These are phyloP conservation scores for Stenotaenia linearis DNA, from an alignment of 2,888 invertebrate species.

Conservation along the genomic window DNA sequence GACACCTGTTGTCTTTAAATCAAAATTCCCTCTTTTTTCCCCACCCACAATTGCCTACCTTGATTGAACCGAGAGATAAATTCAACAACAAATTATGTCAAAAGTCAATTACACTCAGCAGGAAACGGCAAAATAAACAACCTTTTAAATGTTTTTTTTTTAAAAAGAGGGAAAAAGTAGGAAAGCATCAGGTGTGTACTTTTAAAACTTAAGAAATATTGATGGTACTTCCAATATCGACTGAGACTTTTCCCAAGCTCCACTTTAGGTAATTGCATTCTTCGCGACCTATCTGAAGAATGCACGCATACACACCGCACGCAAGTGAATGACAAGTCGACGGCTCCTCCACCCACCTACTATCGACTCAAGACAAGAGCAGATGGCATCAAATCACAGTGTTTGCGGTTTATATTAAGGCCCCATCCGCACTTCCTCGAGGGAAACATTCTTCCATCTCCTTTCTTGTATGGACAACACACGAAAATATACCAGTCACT, in stretches of 20 bases:
- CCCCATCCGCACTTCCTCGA: constrained; percentile 16
- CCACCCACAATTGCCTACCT: constrained; percentile 6
- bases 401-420: constrained; percentile 18
- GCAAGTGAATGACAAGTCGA: constrained; percentile 10
- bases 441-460: background rate
- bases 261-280: constrained; percentile 21
- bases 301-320: background rate
- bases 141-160: background rate
- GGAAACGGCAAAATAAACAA: background rate
- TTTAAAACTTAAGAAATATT: background rate
- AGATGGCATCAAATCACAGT: constrained; percentile 11
- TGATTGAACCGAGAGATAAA: constrained; percentile 7
- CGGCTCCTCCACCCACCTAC: background rate
- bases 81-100: constrained; percentile 21
- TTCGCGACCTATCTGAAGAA: background rate
- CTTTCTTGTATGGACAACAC: background rate
- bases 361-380: constrained; percentile 20
- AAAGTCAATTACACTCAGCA: constrained; percentile 12
- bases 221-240: background rate
- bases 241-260: background rate
- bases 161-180: constrained; percentile 29
- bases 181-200: background rate
- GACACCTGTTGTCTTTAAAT: constrained; percentile 24
- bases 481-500: background rate
- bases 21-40: constrained; percentile 7